Base-by-base conservation (phyloP, 2,888 invertebrate genomes). In the Pandemis cinnamomeana region DNA sequence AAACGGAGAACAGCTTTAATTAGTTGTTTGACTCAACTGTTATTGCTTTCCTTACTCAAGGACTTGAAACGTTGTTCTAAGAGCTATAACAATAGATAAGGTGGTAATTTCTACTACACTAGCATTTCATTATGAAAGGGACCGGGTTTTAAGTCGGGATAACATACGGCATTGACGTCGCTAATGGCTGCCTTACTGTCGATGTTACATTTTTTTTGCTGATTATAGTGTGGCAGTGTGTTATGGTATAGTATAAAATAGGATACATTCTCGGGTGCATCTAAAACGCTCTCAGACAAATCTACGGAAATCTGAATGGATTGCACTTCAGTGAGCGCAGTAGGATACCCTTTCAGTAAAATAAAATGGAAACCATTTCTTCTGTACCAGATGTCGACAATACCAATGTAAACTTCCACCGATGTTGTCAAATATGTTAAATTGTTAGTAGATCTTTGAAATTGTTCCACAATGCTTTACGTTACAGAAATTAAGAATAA, bases 331-430 rank as follows among this genome's bases (percentile, higher is more conserved):
- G 55, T 60, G 20, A 68, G 55, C 41, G n/a, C 11, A 7, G 51
- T 61, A 66, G 20, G 64, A 61, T 51, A 20, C 20, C 60, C 64
- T 66, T 70, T 70, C 27, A 70, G 66, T n/a, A 44, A 66, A 68
- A 64, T 72, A 4, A 36, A 68, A 68, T 72, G 48, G 63, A 48
- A 20, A 58, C 67, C 53, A 46, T 64, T 69, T 58, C 20, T 53
- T 36, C n/a, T 63, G 69, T 55, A 62, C 63, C 41, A 41, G 44
- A 53, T 53, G 46, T 62, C 44, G 13, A 67, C 67, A 71, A n/a
- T 60, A 2, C 48, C 71, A 10, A 10, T 6, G 42, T 11, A 63
- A n/a, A 42, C n/a, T 53, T 60, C 5, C 7, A 44, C n/a, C 13
- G 51, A n/a, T 51, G 51, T 27, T 42, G 67, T 55, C 20, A 2